phyloP scores from a whole-genome alignment of 2,797 vertebrate species.

The Arctocebus calabarensis region DNA sequence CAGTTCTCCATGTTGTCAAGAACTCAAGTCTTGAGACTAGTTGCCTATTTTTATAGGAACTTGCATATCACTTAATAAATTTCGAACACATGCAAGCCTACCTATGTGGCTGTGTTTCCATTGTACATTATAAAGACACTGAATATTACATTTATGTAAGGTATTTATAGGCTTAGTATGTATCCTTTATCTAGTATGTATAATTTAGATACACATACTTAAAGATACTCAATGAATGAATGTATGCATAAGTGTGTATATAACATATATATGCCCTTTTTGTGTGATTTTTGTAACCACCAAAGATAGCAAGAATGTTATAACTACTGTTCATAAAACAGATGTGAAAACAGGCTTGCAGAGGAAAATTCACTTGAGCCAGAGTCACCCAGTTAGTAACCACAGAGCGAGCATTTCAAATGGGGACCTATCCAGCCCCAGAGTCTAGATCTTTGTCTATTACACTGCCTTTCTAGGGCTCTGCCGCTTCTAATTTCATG shows the following conservation, averaged over 20 bases:
- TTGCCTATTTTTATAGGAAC: neutral
- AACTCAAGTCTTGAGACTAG: neutral
- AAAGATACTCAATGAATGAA: neutral
- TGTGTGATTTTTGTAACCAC: neutral
- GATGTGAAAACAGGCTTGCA: neutral
- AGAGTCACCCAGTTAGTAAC: neutral
- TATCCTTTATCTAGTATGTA: neutral
- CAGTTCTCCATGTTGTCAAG: neutral
- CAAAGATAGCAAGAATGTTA: fast-evolving
- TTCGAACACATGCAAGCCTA: neutral
- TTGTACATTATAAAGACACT: neutral
- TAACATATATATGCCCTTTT: neutral
- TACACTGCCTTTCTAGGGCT: neutral
- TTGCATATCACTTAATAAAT: neutral
- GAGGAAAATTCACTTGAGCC: neutral
- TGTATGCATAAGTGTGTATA: neutral
- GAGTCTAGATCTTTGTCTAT: neutral
- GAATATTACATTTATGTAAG: neutral
- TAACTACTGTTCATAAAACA: neutral
- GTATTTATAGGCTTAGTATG: neutral
- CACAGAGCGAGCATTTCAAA: neutral
- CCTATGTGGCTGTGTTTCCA: neutral
- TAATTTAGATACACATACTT: neutral
- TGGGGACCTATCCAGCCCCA: neutral
- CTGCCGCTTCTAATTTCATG: neutral